Percentiles rank a stretch among this genome's conserved stretches.
Conservation (phyloP, 2,113 vertebrate genomes). For the Jacana jacana region DNA sequence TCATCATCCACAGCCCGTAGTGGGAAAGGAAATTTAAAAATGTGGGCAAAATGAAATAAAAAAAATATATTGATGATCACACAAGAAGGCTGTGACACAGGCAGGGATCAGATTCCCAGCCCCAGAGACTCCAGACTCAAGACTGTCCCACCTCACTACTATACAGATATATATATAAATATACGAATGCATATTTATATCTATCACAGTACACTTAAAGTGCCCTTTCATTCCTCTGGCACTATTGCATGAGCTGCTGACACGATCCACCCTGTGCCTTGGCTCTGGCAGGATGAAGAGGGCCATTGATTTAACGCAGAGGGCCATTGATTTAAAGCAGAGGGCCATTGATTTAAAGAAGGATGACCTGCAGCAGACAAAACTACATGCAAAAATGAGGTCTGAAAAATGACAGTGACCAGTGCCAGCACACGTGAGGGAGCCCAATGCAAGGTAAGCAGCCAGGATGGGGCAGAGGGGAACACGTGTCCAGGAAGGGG, state of each 20-base stretch:
- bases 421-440: background rate
- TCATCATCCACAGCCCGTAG: background rate
- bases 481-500: accelerated
- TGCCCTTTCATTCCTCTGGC: background rate
- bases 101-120: background rate
- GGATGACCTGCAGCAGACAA: background rate
- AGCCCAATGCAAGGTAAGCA: background rate
- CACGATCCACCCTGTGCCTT: background rate
- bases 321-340: background rate
- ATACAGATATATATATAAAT: background rate
- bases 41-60: no score
- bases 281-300: background rate
- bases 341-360: background rate
- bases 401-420: background rate
- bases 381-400: background rate
- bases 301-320: background rate
- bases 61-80: background rate
- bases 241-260: background rate
- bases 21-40: background rate
- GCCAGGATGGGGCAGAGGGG: background rate
- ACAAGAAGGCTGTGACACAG: background rate
- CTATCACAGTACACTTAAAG: background rate
- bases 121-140: background rate
- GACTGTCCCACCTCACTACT: background rate
- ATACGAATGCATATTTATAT: background rate